phyloP scores from a whole-genome alignment of 2,888 invertebrate genomes.

The Morpho achilles region DNA sequence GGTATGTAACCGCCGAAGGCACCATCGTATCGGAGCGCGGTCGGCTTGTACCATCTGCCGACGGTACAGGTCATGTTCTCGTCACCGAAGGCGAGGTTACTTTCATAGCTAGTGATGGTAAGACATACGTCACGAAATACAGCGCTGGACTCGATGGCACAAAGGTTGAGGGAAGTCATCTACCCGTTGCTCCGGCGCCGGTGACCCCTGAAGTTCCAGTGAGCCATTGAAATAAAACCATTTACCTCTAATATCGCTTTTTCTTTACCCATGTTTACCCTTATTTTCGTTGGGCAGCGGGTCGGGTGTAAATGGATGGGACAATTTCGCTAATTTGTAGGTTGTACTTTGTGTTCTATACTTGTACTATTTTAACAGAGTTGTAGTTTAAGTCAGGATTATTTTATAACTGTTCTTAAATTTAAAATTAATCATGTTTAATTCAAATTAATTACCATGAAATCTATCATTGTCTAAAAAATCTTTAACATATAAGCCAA shows the following conservation, averaged over 20 bases:
- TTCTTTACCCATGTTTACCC: neutral
- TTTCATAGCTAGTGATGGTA: constrained; percentile 49
- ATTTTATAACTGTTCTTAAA: too few relatives aligned
- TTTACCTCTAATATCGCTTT: constrained; percentile 1
- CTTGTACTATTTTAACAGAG: too few relatives aligned
- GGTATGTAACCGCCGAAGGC: constrained; percentile 51
- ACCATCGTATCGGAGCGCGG: constrained; percentile 44
- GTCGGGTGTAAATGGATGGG: too few relatives aligned
- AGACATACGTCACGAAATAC: constrained; percentile 50
- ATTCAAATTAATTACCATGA: too few relatives aligned
- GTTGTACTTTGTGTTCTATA: too few relatives aligned
- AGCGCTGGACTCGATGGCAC: constrained; percentile 46
- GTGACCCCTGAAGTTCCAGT: constrained; percentile 30
- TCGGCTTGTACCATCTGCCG: constrained; percentile 38
- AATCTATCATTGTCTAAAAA: too few relatives aligned
- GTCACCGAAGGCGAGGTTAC: constrained; percentile 49
- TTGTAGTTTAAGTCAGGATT: too few relatives aligned
- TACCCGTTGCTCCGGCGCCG: constrained; percentile 42
- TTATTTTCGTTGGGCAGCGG: too few relatives aligned
- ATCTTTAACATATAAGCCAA: too few relatives aligned
- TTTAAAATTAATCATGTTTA: too few relatives aligned
- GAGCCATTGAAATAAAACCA: constrained; percentile 3
- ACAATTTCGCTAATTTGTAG: too few relatives aligned
- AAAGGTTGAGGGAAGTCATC: constrained; percentile 42
- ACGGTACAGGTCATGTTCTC: constrained; percentile 41